phyloP scores from a whole-genome alignment of 2,797 vertebrate species.

The Spinus pinus region DNA sequence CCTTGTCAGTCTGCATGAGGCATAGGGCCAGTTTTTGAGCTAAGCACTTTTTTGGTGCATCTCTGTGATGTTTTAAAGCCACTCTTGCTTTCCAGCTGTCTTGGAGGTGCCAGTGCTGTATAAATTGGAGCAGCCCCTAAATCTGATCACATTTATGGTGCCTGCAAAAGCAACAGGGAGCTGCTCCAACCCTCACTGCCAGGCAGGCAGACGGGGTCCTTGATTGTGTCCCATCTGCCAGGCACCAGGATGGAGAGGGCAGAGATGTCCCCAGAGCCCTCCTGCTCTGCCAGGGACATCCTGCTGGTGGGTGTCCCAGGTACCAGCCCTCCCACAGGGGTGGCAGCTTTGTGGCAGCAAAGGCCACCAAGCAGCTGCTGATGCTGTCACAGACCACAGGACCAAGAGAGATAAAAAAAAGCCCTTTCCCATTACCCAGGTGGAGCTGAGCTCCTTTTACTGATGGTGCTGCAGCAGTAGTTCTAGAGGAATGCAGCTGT shows the following conservation, averaged over 20 bases:
- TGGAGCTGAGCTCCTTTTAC: not conserved
- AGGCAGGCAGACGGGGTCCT: not conserved
- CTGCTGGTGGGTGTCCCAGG: not conserved
- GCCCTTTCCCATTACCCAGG: not conserved
- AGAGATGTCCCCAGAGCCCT: not conserved
- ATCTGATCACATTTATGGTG: not conserved
- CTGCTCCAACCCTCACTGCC: not conserved
- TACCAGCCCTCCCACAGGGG: accelerated
- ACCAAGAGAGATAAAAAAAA: not conserved
- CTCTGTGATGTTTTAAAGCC: not conserved
- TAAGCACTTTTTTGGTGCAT: not conserved
- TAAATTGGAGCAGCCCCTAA: not conserved
- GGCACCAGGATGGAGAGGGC: not conserved
- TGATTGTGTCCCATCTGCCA: not conserved
- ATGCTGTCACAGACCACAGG: not conserved
- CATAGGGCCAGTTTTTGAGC: not conserved
- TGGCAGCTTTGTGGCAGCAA: not conserved
- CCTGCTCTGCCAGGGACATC: accelerated
- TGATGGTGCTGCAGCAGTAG: not conserved
- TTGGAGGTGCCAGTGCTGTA: not conserved
- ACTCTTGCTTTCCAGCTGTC: not conserved
- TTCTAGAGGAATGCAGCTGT: not conserved
- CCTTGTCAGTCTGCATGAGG: not conserved
- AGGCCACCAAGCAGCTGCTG: not conserved
- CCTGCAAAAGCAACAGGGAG: not conserved